These are phyloP conservation scores for Podarcis raffonei DNA, from an alignment of 2,113 vertebrate species.

Conservation along the genomic window DNA sequence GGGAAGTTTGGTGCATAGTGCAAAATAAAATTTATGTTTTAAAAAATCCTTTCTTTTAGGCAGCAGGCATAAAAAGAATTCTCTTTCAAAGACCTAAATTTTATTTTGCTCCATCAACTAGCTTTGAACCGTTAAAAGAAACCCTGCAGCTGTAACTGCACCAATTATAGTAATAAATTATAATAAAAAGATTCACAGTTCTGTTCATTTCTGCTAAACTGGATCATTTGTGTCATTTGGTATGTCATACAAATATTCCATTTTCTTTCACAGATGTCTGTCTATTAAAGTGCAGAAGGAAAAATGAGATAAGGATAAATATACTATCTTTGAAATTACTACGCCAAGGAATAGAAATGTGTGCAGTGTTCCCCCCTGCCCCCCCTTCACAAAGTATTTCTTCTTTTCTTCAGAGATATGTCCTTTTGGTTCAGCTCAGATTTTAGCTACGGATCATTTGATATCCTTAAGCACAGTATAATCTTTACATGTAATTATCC, in stretches of 20 bases:
- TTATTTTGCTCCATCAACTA: conserved; percentile 54
- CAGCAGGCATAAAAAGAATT: conserved; percentile 4
- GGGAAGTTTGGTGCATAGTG: not conserved
- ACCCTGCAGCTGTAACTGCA: conserved; percentile 23
- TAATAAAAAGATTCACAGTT: conserved; percentile 39
- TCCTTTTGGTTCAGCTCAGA: conserved; percentile 46
- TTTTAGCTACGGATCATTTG: conserved; percentile 63
- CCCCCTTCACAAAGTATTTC: conserved; percentile 47
- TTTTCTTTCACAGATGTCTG: conserved; percentile 53
- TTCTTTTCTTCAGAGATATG: conserved; percentile 35
- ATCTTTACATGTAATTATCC: conserved; percentile 72
- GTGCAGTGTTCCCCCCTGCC: conserved; percentile 39
- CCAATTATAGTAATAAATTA: conserved; percentile 52
- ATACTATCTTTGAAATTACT: conserved; percentile 60
- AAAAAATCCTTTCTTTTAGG: conserved; percentile 14
- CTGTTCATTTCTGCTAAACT: conserved; percentile 50
- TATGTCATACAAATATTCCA: conserved; percentile 46
- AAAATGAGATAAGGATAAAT: conserved; percentile 55
- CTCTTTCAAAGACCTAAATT: conserved; percentile 18
- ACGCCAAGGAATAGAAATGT: conserved; percentile 67
- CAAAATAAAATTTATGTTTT: conserved; percentile 39
- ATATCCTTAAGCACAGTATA: conserved; percentile 64
- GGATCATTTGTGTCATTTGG: conserved; percentile 57
- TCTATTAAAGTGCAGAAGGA: conserved; percentile 51
- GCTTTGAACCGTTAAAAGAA: conserved; percentile 47